Evolutionary conservation across 2,113 vertebrate species (phyloP).

Genomic region (Rhinoderma darwinii): DNA sequence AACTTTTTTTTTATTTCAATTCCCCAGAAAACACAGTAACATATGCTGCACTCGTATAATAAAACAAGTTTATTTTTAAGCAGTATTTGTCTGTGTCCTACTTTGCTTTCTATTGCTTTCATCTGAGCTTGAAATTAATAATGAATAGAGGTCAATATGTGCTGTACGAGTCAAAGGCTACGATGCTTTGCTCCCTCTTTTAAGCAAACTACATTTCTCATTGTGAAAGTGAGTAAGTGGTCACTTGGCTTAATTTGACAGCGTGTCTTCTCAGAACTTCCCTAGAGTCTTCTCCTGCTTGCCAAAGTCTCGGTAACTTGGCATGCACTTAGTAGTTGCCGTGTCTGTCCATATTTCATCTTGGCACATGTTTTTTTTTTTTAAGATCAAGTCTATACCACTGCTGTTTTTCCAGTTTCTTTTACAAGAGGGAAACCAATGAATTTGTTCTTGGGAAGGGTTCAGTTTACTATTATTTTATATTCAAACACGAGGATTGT

Average conservation of each 20-base stretch:
- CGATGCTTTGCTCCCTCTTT: constrained; percentile 31
- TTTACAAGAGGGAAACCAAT: neutral
- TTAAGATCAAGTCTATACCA: neutral
- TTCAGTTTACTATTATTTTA: neutral
- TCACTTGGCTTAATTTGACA: constrained; percentile 58
- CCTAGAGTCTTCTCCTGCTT: neutral
- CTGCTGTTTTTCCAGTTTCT: neutral
- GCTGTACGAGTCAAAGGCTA: constrained; percentile 32
- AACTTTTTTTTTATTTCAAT: constrained; percentile 31
- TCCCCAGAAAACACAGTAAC: neutral
- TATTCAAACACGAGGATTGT: too few relatives aligned
- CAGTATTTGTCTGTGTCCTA: neutral
- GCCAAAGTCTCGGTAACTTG: constrained; percentile 37
- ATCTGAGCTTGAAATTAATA: constrained; percentile 24
- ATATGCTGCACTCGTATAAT: neutral
- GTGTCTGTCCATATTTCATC: rapidly evolving
- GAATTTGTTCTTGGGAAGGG: neutral
- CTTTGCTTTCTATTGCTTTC: constrained; percentile 11
- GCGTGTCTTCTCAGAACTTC: constrained; percentile 49
- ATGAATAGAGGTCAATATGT: neutral
- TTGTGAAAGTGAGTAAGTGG: constrained; percentile 62
- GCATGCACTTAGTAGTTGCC: constrained; percentile 45
- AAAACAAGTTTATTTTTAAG: constrained; percentile 3
- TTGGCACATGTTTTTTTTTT: neutral
- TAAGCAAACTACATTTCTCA: constrained; percentile 55